phyloP scores from a whole-genome alignment of 53 echinoderm and acorn worm species.

The Zoroaster sp. region DNA sequence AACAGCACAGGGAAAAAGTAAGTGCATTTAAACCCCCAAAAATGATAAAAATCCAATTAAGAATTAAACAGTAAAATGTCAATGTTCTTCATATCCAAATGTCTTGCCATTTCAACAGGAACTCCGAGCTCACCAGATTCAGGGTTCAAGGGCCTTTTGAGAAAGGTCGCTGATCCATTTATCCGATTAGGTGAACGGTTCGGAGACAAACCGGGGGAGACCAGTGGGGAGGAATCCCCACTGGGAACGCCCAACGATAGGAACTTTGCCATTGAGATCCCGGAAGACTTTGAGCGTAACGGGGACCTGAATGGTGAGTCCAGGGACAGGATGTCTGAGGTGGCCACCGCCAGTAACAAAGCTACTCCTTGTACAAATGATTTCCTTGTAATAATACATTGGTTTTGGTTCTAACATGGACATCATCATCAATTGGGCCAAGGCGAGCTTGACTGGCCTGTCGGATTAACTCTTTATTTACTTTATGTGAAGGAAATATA shows the following conservation, averaged over 20 bases:
- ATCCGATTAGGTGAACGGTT: background rate
- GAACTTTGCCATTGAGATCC: conserved; percentile 24
- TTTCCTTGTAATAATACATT: background rate
- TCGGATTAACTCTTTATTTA: background rate
- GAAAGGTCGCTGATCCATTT: conserved; percentile 11
- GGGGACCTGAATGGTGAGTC: conserved; percentile 40
- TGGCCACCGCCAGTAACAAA: no score
- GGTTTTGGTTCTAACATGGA: background rate
- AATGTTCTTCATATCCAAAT: background rate
- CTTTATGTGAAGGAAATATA: background rate
- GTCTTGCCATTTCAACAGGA: background rate
- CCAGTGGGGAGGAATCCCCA: background rate
- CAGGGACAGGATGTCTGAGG: no score
- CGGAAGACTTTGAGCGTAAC: conserved; percentile 38
- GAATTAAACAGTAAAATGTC: background rate
- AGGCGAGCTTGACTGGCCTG: background rate
- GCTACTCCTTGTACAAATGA: background rate
- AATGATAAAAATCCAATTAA: no score
- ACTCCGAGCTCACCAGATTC: conserved; percentile 6
- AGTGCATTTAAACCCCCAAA: no score
- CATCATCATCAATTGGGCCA: background rate
- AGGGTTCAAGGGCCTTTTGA: background rate
- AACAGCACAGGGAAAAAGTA: no score
- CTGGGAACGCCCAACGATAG: conserved; percentile 43
- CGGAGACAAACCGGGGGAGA: background rate